Conservation (phyloP, 2,797 vertebrate genomes). For the Cottoperca gobio region DNA sequence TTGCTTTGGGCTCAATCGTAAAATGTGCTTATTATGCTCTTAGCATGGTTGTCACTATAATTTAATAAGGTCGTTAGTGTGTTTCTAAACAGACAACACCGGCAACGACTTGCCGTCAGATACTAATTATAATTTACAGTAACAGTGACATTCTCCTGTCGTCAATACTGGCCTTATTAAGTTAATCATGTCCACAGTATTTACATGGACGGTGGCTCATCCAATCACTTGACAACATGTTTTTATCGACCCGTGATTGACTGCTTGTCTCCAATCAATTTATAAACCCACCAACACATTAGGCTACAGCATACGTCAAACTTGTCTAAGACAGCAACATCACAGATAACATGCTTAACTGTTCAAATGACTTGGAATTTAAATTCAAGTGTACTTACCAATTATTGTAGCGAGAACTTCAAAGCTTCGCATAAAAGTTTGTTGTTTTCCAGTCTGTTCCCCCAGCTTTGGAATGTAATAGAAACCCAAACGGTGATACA, state of each 20-base stretch:
- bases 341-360: not conserved
- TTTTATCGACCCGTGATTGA: constrained; percentile 58
- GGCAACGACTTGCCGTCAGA: constrained; percentile 31
- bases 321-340: not conserved
- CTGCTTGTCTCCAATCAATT: constrained; percentile 44
- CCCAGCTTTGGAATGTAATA: constrained; percentile 83
- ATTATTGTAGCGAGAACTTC: constrained; percentile 84
- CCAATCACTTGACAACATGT: constrained; percentile 45
- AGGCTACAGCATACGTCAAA: constrained; percentile 6
- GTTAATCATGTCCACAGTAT: constrained; percentile 45
- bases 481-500: constrained; percentile 19
- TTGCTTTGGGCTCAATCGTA: rapidly evolving
- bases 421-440: constrained; percentile 75
- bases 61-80: not conserved
- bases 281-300: constrained; percentile 10
- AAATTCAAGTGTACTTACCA: constrained; percentile 74
- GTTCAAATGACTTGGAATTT: not conserved
- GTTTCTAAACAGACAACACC: constrained; percentile 2
- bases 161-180: constrained; percentile 47
- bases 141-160: constrained; percentile 25
- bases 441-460: constrained; percentile 66
- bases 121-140: constrained; percentile 43
- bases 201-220: constrained; percentile 44
- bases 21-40: rapidly evolving
- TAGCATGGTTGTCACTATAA: not conserved